These are phyloP conservation scores for Anthopleura sola DNA, from an alignment of 64 coral and sea anemone species.

Conservation along the genomic window DNA sequence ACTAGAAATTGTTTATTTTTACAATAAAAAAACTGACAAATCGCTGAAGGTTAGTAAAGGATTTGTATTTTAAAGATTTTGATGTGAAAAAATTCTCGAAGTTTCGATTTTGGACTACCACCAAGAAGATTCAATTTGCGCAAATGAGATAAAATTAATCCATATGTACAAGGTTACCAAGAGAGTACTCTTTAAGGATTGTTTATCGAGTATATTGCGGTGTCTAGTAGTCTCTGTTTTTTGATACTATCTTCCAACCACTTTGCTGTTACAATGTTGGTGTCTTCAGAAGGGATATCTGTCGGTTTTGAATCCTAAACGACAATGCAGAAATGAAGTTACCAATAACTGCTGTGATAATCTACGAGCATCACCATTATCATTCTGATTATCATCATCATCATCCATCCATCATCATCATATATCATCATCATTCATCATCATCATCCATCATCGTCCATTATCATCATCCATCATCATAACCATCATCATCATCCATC, in stretches of 20 bases:
- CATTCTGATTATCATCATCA: not conserved
- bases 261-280: slow-evolving; percentile 24
- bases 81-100: too few relatives aligned
- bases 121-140: not conserved
- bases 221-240: slow-evolving; percentile 26
- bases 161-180: not conserved
- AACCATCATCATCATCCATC: too few relatives aligned
- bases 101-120: not conserved
- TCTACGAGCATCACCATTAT: not conserved
- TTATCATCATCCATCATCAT: too few relatives aligned
- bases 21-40: too few relatives aligned
- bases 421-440: too few relatives aligned
- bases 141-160: not conserved
- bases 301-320: not conserved
- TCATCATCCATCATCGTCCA: too few relatives aligned
- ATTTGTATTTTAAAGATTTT: too few relatives aligned
- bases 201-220: slow-evolving; percentile 23
- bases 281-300: not conserved
- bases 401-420: too few relatives aligned
- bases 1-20: too few relatives aligned
- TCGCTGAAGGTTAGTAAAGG: too few relatives aligned
- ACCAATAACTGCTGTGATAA: too few relatives aligned
- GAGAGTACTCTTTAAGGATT: not conserved
- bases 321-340: not conserved
- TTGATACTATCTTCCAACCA: slow-evolving; percentile 47